Evolutionary conservation across 2,113 vertebrate species (phyloP).

Genomic region (Ancistrus triradiatus): DNA sequence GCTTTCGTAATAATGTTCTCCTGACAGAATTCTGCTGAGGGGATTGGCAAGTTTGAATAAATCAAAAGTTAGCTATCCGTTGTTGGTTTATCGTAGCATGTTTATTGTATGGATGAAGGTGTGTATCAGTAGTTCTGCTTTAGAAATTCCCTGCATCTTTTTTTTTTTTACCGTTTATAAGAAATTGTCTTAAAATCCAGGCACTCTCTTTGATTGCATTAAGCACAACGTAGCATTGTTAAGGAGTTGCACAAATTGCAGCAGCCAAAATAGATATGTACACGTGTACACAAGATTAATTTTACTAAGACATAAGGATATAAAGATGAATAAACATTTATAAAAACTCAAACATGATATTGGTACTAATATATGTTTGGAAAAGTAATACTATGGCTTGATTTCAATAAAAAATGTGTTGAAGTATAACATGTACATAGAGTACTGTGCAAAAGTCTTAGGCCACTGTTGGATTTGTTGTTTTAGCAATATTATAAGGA

Average conservation of each 20-base stretch:
- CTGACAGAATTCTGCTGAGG: conserved; percentile 5
- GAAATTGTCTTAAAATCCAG: conserved; percentile 70
- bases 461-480: too few relatives aligned
- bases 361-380: conserved; percentile 44
- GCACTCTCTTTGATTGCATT: conserved; percentile 83
- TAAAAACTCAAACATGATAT: not conserved
- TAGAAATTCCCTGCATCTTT: conserved; percentile 78
- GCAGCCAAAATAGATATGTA: conserved; percentile 75
- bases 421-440: conserved; percentile 23
- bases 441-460: too few relatives aligned
- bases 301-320: conserved; percentile 57
- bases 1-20: conserved; percentile 14
- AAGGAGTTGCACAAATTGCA: conserved; percentile 78
- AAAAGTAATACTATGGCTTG: conserved; percentile 59
- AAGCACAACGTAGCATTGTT: conserved; percentile 77
- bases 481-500: too few relatives aligned
- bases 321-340: conserved; percentile 13
- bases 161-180: conserved; percentile 65
- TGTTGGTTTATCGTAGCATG: conserved; percentile 29
- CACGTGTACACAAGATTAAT: conserved; percentile 57
- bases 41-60: conserved; percentile 26
- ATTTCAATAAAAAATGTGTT: conserved; percentile 56
- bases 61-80: conserved; percentile 9
- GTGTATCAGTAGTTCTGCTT: conserved; percentile 62
- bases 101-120: conserved; percentile 42